Percentiles rank a stretch among this genome's conserved stretches.
Evolutionary conservation across 2,888 invertebrate species (phyloP).

Genomic region (Orchestes rusci): DNA sequence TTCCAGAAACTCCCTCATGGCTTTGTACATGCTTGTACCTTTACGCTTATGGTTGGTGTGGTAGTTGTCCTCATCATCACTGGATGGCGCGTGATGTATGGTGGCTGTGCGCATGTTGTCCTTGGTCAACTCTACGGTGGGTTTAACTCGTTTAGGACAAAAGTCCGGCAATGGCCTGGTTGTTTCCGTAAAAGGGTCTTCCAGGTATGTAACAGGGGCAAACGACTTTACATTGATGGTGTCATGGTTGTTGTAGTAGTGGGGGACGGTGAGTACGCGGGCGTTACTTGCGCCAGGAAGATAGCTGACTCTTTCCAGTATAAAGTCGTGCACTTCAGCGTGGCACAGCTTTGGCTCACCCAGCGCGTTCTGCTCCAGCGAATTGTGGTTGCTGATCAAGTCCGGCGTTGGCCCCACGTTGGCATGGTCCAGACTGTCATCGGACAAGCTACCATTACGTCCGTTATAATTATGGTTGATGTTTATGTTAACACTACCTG

Average conservation of each 20-base stretch:
- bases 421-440: slow-evolving; percentile 45
- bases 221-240: slow-evolving; percentile 31
- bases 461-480: slow-evolving; percentile 50
- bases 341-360: slow-evolving; percentile 17
- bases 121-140: slow-evolving; percentile 2
- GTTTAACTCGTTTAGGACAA: background rate
- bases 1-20: slow-evolving; percentile 42
- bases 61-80: slow-evolving; percentile 34
- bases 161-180: slow-evolving; percentile 29
- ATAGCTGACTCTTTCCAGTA: slow-evolving; percentile 13
- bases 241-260: slow-evolving; percentile 14
- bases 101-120: too few species aligned
- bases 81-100: slow-evolving; percentile 3
- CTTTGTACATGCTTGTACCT: slow-evolving; percentile 35
- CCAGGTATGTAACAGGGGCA: slow-evolving; percentile 30
- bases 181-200: slow-evolving; percentile 18
- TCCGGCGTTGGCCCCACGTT: slow-evolving; percentile 47
- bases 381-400: slow-evolving; percentile 53
- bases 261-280: slow-evolving; percentile 17
- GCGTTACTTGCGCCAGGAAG: slow-evolving; percentile 15
- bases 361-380: slow-evolving; percentile 38
- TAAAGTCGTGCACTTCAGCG: slow-evolving; percentile 21
- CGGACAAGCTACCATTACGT: slow-evolving; percentile 45
- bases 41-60: slow-evolving; percentile 29
- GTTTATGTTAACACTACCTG: slow-evolving; percentile 49